phyloP scores from a whole-genome alignment of 2,888 invertebrate species.

The Aradus depressus region DNA sequence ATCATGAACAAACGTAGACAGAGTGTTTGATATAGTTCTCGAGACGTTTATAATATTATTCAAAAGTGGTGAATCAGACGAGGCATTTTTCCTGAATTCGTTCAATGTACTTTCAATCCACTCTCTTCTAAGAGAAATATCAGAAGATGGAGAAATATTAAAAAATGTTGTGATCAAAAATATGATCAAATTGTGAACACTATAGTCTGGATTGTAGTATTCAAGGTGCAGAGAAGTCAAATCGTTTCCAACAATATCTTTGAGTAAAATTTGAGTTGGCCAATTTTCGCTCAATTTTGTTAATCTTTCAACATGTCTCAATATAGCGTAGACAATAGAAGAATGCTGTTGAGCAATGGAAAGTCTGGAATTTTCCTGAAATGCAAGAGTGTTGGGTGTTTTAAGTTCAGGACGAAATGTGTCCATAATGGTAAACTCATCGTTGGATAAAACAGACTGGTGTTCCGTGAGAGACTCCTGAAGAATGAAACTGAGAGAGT shows the following conservation, averaged over 20 bases:
- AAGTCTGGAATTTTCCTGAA: slow-evolving; percentile 43
- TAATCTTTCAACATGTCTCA: slow-evolving; percentile 13
- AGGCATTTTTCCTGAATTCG: not conserved
- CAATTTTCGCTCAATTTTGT: slow-evolving; percentile 1
- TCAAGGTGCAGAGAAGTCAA: not conserved
- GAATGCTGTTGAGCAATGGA: slow-evolving; percentile 41
- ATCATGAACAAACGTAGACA: too few relatives aligned
- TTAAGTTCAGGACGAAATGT: slow-evolving; percentile 33
- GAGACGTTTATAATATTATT: too few relatives aligned
- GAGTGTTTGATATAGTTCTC: too few relatives aligned
- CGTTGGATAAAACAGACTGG: slow-evolving; percentile 32
- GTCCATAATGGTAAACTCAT: slow-evolving; percentile 20
- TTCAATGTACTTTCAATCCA: slow-evolving; percentile 15
- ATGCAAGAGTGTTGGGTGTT: slow-evolving; percentile 38
- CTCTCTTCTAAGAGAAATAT: slow-evolving; percentile 8
- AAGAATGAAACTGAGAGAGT: slow-evolving; percentile 43
- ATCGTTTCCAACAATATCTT: slow-evolving; percentile 20
- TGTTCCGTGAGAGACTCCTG: slow-evolving; percentile 40
- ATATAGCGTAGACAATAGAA: slow-evolving; percentile 11
- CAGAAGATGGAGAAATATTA: slow-evolving; percentile 14
- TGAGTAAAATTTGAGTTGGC: slow-evolving; percentile 3
- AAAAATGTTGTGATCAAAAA: slow-evolving; percentile 21
- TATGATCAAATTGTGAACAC: slow-evolving; percentile 17
- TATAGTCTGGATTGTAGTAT: slow-evolving; percentile 4
- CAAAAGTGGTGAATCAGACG: too few relatives aligned